These are phyloP conservation scores for Oedothorax gibbosus DNA, from an alignment of 1,140 invertebrate species.

Conservation along the genomic window DNA sequence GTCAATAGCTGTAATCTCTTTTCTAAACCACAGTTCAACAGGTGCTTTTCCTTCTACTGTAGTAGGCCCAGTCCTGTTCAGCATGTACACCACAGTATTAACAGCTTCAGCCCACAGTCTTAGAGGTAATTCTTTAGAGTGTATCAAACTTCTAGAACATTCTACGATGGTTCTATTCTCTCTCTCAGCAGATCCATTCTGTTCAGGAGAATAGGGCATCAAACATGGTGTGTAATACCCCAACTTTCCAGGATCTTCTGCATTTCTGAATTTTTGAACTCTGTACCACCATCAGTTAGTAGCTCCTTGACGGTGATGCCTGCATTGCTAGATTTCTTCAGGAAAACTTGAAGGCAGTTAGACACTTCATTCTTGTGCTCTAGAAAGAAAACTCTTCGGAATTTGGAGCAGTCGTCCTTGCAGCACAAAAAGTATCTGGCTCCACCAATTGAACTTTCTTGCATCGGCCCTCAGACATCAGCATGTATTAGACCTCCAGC, in stretches of 20 bases:
- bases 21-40: background rate
- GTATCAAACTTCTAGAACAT: slow-evolving; percentile 67
- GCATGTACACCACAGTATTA: background rate
- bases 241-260: background rate
- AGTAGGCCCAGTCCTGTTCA: background rate
- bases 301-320: background rate
- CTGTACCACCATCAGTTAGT: background rate
- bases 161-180: slow-evolving; percentile 69
- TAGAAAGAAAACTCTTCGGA: background rate
- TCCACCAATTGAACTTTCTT: background rate
- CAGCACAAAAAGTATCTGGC: background rate
- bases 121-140: slow-evolving; percentile 21
- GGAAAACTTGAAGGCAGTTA: background rate
- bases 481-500: background rate
- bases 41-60: background rate
- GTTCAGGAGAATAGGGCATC: slow-evolving; percentile 70
- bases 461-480: background rate
- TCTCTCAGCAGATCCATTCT: slow-evolving; percentile 71
- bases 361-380: background rate
- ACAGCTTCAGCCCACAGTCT: slow-evolving; percentile 9
- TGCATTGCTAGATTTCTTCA: background rate
- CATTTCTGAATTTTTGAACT: background rate
- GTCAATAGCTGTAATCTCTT: background rate
- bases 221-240: background rate
- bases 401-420: background rate